phyloP scores from a whole-genome alignment of 2,888 invertebrate species.

The Monopis laevigella region DNA sequence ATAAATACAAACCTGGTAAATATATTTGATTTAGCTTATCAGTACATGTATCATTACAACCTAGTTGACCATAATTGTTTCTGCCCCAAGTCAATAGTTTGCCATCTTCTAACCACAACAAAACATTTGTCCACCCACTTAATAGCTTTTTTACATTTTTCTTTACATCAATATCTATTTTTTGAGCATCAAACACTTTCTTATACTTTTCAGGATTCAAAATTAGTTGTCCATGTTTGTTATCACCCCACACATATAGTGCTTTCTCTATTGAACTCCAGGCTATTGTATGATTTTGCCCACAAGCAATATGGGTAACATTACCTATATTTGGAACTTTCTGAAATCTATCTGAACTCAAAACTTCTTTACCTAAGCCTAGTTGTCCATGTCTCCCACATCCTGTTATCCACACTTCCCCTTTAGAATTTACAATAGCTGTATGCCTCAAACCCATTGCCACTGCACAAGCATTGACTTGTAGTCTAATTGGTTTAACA shows the following conservation, averaged over 20 bases:
- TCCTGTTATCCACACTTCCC: slow-evolving; percentile 71
- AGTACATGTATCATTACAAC: slow-evolving; percentile 38
- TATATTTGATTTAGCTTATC: slow-evolving; percentile 40
- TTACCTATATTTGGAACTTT: slow-evolving; percentile 64
- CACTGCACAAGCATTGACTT: slow-evolving; percentile 63
- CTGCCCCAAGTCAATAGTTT: slow-evolving; percentile 80
- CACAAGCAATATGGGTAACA: slow-evolving; percentile 75
- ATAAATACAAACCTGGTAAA: slow-evolving; percentile 43
- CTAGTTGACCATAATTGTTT: slow-evolving; percentile 83
- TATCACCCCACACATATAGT: slow-evolving; percentile 83
- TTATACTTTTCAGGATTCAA: slow-evolving; percentile 58
- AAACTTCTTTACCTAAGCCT: slow-evolving; percentile 57
- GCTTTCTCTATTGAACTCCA: slow-evolving; percentile 63
- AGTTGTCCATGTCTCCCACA: slow-evolving; percentile 75
- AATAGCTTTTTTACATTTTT: slow-evolving; percentile 65
- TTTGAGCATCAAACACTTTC: slow-evolving; percentile 60
- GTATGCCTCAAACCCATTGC: slow-evolving; percentile 77
- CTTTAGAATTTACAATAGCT: slow-evolving; percentile 70
- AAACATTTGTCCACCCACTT: slow-evolving; percentile 84
- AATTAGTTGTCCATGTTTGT: slow-evolving; percentile 82
- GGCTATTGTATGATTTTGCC: slow-evolving; percentile 81
- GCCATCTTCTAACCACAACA: slow-evolving; percentile 70
- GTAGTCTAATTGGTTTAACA: slow-evolving; percentile 43
- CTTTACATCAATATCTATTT: slow-evolving; percentile 64
- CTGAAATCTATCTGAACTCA: slow-evolving; percentile 47